A percentile compares a stretch with the other conserved stretches of the same genome.
phyloP scores from a whole-genome alignment of 2,888 invertebrate species.

The Caenorhabditis sp. region DNA sequence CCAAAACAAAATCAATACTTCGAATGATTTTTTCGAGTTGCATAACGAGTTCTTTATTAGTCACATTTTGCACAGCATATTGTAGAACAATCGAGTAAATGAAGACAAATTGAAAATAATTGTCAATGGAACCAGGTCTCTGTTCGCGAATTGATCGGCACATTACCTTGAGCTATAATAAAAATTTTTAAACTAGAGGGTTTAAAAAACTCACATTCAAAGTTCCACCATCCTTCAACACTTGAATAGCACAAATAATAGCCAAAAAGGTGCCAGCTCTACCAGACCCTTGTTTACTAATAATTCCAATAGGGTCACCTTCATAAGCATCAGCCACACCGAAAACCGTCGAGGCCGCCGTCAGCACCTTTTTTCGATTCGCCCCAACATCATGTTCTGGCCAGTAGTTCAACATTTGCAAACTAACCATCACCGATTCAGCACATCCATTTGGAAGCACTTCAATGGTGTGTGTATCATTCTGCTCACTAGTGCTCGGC shows the following conservation, averaged over 20 bases:
- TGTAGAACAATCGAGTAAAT: background rate
- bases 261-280: slow-evolving; percentile 1
- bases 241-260: background rate
- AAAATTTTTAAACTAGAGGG: background rate
- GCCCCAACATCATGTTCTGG: background rate
- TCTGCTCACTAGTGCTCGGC: background rate
- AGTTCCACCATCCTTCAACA: background rate
- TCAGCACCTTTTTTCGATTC: background rate
- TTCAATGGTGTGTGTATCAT: background rate
- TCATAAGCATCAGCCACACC: background rate
- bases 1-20: background rate
- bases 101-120: background rate
- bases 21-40: background rate
- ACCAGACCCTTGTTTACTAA: slow-evolving; percentile 1
- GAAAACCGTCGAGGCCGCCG: background rate
- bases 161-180: background rate
- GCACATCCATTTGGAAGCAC: slow-evolving; percentile 4
- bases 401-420: background rate
- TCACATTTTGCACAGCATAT: background rate
- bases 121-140: background rate
- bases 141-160: background rate
- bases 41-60: background rate
- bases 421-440: background rate
- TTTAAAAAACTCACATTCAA: background rate
- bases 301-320: background rate